These are phyloP conservation scores for Aptenodytes patagonicus DNA, from an alignment of 2,113 vertebrate genomes.

Conservation along the genomic window DNA sequence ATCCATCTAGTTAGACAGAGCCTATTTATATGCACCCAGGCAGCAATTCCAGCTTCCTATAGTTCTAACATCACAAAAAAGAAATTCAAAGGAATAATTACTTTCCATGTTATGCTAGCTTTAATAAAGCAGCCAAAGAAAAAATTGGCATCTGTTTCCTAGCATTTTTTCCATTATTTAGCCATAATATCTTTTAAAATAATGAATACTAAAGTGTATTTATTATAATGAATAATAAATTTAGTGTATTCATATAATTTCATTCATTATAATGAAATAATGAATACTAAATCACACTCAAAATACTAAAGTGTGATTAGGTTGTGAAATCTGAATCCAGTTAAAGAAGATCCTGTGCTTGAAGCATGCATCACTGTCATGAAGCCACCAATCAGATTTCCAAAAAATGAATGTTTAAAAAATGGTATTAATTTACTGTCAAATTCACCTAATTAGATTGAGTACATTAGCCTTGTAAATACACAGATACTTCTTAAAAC, in stretches of 20 bases:
- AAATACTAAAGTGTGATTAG: background rate
- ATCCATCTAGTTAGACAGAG: background rate
- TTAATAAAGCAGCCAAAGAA: background rate
- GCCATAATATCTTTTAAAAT: background rate
- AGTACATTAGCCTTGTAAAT: background rate
- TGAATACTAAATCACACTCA: no score
- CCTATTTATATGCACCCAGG: background rate
- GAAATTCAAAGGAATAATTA: background rate
- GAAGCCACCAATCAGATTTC: background rate
- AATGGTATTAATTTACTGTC: background rate
- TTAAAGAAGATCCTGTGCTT: background rate
- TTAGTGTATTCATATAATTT: no score
- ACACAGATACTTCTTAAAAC: background rate
- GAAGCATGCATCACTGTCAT: background rate
- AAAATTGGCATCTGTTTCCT: background rate
- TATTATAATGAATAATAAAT: no score
- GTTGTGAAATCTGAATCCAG: background rate
- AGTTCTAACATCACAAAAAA: background rate
- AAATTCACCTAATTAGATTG: background rate
- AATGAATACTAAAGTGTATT: background rate
- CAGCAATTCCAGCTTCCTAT: background rate
- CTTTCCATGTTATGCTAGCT: background rate
- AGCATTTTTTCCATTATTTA: background rate
- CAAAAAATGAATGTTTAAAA: background rate
- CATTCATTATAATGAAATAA: no score